Conservation (phyloP, 23 tunicate species). For the Trididemnum miniatum region DNA sequence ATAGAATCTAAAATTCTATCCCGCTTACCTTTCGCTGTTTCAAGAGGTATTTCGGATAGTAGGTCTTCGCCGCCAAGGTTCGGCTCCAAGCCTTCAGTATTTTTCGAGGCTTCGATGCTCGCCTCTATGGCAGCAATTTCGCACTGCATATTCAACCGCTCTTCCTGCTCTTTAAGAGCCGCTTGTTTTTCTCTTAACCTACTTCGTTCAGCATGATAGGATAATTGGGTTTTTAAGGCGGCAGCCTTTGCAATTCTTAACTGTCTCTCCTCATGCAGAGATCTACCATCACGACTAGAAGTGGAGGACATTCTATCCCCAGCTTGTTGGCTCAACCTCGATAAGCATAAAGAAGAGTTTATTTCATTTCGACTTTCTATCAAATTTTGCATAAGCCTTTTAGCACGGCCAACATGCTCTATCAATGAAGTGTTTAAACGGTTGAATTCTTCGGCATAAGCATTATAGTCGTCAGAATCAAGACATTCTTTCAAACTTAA, state of each 20-base stretch:
- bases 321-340: background rate
- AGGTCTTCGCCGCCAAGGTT: background rate
- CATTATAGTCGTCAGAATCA: background rate
- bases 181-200: background rate
- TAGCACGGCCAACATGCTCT: background rate
- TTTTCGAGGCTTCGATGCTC: background rate
- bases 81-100: background rate
- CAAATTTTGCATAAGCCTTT: background rate
- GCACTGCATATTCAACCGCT: background rate
- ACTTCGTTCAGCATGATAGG: background rate
- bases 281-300: background rate
- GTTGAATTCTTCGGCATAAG: background rate
- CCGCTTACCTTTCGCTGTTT: background rate
- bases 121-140: background rate
- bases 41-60: background rate
- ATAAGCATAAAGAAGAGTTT: background rate
- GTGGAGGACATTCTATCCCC: background rate
- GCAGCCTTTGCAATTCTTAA: slow-evolving; percentile 1
- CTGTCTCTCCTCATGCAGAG: background rate
- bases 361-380: background rate
- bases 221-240: slow-evolving; percentile 9
- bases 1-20: background rate
- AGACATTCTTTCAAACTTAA: background rate
- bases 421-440: background rate
- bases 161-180: background rate